These are phyloP conservation scores for Octonoba sinensis DNA, from an alignment of 2,888 invertebrate genomes.

Conservation along the genomic window DNA sequence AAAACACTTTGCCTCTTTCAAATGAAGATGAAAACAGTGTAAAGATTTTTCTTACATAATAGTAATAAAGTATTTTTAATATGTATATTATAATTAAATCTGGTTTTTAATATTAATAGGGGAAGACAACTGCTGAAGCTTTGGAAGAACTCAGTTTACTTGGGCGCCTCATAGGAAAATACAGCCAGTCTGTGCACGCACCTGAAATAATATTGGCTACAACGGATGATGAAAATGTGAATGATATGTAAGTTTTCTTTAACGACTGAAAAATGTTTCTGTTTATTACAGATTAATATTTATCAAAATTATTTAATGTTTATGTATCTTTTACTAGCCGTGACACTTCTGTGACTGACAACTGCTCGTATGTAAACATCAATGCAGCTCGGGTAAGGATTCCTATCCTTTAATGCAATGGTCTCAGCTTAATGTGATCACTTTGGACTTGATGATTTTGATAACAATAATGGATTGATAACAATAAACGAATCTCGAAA, in stretches of 20 bases:
- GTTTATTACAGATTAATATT: no score
- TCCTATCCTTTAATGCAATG: no score
- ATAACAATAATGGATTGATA: no score
- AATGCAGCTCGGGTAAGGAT: slow-evolving; percentile 31
- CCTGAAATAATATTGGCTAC: slow-evolving; percentile 44
- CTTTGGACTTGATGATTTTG: no score
- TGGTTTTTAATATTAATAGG: no score
- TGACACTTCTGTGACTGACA: slow-evolving; percentile 6
- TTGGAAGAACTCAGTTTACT: slow-evolving; percentile 47
- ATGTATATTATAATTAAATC: no score
- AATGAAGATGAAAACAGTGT: slow-evolving; percentile 1
- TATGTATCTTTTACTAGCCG: neutral
- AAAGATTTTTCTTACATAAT: neutral
- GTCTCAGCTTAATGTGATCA: no score
- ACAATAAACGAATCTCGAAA: no score
- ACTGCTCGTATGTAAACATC: slow-evolving; percentile 22
- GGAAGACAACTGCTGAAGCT: slow-evolving; percentile 18
- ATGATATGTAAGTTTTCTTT: slow-evolving; percentile 13
- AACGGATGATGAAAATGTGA: slow-evolving; percentile 25
- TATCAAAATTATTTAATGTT: no score
- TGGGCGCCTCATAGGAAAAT: slow-evolving; percentile 47
- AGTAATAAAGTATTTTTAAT: no score
- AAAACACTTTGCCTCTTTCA: neutral
- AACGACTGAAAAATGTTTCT: neutral
- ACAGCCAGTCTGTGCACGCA: slow-evolving; percentile 11